Evolutionary conservation across 1,140 invertebrate genomes (phyloP).

Genomic region (Melanaphis sacchari): DNA sequence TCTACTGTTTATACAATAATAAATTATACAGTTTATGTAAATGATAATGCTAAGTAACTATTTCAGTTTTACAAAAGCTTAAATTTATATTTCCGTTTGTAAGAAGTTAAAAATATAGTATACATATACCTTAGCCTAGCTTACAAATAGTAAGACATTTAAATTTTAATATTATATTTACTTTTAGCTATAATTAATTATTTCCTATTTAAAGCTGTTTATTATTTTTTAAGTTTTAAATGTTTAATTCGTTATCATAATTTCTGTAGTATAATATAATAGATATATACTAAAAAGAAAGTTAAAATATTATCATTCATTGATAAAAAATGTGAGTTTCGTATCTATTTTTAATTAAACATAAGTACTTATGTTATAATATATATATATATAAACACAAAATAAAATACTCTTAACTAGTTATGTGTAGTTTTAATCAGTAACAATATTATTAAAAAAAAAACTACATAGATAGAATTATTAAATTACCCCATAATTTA

Average conservation of each 20-base stretch:
- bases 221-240: neutral
- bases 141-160: neutral
- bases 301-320: neutral
- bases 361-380: neutral
- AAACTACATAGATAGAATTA: neutral
- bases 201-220: neutral
- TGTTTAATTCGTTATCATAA: neutral
- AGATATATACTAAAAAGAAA: neutral
- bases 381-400: neutral
- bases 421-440: neutral
- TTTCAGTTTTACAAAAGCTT: neutral
- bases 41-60: too few relatives aligned
- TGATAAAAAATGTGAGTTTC: neutral
- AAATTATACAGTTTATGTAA: too few relatives aligned
- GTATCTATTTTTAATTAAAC: neutral
- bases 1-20: too few relatives aligned
- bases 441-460: neutral
- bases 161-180: neutral
- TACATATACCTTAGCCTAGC: neutral
- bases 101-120: neutral
- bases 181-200: neutral
- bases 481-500: neutral
- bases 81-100: neutral
- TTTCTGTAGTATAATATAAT: neutral
- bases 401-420: neutral